Evolutionary conservation across 2,113 vertebrate genomes (phyloP), one percentile per base, ranked within the genome.

Genomic region (Gopherus evgoodei): DNA sequence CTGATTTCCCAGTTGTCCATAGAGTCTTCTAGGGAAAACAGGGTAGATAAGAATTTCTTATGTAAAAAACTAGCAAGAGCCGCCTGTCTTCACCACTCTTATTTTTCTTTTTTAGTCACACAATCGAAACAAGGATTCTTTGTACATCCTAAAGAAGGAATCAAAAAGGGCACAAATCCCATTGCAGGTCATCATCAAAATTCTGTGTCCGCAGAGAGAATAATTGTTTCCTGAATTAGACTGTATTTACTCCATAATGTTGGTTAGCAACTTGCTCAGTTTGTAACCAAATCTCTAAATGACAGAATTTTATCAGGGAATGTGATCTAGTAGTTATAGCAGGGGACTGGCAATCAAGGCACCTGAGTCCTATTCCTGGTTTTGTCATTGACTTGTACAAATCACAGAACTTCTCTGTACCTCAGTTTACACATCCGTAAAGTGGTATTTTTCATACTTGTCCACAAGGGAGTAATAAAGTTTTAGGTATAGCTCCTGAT

Each of bases 391-490:
- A 2, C 38, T 50, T 17, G 6, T 50, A 1, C 44, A 2, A 16
- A 5, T 38, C 1, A 0, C 0, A 1, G 2, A 1, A 31, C 12
- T 12, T 53, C 80, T 81, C 80, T 7, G 7, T 50, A n/a, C 16
- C 19, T 53, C 29, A 52, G 4, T 31, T 52, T 50, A 50, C 13
- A 17, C 49, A n/a, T 12, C 1, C 3, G 38, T 52, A 7, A 47
- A 54, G 81, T 69, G n/a, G 25, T 8, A 78, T 62, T 14, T 54
- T 5, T 89, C 29, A 91, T 2, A 1, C 0, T 0, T 0, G 0
- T 47, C 11, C 16, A 6, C 50, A 22, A 38, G 25, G 42, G 19
- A 10, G 13, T 81, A 21, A 38, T 81, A 50, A 38, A 21, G 44
- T 50, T 50, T 53, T 81, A n/a, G 44, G 19, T 35, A 11, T 11